Conservation (phyloP, 2,797 vertebrate species). For the Macropus fuliginosus region DNA sequence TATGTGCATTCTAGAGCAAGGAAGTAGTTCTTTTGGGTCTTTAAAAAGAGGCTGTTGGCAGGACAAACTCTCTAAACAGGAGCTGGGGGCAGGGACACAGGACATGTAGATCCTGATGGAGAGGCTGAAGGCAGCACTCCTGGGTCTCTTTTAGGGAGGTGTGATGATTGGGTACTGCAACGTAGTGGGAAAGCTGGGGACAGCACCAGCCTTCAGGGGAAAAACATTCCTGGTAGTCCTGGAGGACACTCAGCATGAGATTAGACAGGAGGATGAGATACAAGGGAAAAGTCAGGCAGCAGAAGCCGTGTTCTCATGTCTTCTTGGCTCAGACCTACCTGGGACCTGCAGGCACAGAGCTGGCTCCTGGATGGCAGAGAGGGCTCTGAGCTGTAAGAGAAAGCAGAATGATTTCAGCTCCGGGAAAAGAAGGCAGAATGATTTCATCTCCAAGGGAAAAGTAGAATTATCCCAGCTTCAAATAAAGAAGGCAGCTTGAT, state of each 20-base stretch:
- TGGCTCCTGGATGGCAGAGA: no score
- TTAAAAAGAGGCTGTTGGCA: not conserved
- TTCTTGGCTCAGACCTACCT: not conserved
- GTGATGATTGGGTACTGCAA: not conserved
- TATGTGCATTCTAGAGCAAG: rapidly evolving
- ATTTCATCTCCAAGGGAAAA: no score
- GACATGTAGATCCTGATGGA: not conserved
- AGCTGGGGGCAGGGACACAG: not conserved
- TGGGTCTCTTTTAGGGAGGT: not conserved
- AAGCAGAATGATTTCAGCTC: no score
- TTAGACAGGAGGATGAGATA: not conserved
- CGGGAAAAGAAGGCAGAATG: no score
- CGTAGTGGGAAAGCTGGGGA: not conserved
- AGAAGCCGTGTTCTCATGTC: not conserved
- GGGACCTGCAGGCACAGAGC: no score
- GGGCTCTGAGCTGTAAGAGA: no score
- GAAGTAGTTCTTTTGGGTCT: not conserved
- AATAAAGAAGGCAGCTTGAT: no score
- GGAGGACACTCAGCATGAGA: not conserved
- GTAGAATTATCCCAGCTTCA: no score
- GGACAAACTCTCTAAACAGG: not conserved
- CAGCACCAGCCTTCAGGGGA: no score
- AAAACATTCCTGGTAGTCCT: not conserved
- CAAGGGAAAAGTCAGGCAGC: not conserved
- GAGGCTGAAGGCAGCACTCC: not conserved